Base-by-base conservation (phyloP, 2,113 vertebrate species). In the Girardinichthys multiradiatus region DNA sequence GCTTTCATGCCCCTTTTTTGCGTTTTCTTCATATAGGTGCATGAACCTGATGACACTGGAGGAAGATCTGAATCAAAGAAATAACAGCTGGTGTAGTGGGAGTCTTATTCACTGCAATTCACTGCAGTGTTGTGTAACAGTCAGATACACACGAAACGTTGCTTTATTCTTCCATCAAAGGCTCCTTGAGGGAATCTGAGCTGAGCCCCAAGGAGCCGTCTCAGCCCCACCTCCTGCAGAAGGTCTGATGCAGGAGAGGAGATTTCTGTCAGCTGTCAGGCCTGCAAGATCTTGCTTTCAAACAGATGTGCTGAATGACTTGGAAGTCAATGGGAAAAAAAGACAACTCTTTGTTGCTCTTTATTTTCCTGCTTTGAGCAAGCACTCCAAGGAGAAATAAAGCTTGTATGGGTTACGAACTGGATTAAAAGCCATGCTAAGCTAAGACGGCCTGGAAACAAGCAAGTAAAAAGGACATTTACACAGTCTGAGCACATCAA, bases 191-290 rank as follows among this genome's bases (percentile, higher is more conserved):
- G 63, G 63, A 71, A 79, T 80, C 76, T 29, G 68, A 80, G 74
- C 54, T 26, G 51, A 69, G 61, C 57, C 82, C 74, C 72, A 81
- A 65, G 82, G 76, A 87, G 86, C 86, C 31, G 78, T 70, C 88
- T 83, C 21, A 0, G 71, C 68, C 65, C 76, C 48, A 54, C 48
- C 48, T 54, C 70, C 81, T 13, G 62, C 67, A 66, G 74, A 64
- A 74, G 70, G 64, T 64, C 72, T 83, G 69, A 81, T 70, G 75
- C 59, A 42, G 68, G 68, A 57, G 64, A 70, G 84, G 72, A 89
- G 68, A 67, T 67, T 60, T 79, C 67, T 39, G 58, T 61, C 71
- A 74, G 72, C 76, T 72, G 80, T 68, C 72, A 57, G 42, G 26
- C 58, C 59, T 57, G 45, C 13, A 0, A 66, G 67, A 68, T 31